Evolutionary conservation across 2,888 invertebrate genomes (phyloP), one percentile per base, ranked within the genome.

Genomic region (Rhagonycha lutea): DNA sequence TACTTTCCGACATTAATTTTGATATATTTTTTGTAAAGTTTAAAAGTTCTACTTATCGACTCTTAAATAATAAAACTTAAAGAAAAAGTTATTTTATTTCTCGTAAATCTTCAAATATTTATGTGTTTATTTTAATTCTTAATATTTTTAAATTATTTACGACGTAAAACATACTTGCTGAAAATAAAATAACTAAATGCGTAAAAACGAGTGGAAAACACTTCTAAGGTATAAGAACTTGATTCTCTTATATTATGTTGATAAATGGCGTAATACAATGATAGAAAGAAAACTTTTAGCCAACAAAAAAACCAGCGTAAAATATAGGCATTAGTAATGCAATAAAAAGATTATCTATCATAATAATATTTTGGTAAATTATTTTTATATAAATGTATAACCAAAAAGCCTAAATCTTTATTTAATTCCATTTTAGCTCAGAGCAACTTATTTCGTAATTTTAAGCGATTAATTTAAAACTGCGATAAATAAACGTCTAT

Each of bases 1-100:
- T 65, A 65, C 63, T 65, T 65, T 65, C 10, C 24, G 63, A 65
- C 63, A 65, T 65, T 65, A 65, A 65, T 65, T 65, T 65, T 65
- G 63, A 65, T 65, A 24, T 65, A 65, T 65, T 65, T 65, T 65
- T 14, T 65, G 24, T 11, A 65, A 65, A 65, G n/a, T n/a, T 65
- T 24, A 26, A 14, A 24, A 65, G 26, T 65, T 65, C 23, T 47
- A 47, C 47, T 47, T 47, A 47, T 47, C 47, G 47, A 47, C 47
- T 8, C 47, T 47, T 47, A 47, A 47, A 47, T 47, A 47, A 47
- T 47, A 47, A 47, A 47, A 47, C 47, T n/a, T 47, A n/a, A 47
- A 47, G n/a, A 8, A 7, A 47, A 47, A 47, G 47, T 47, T 47
- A n/a, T 47, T 2, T 47, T 47, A 47, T n/a, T 47, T 47, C 12